Base-by-base conservation (phyloP, 2,888 invertebrate species). In the Melanotus villosus region DNA sequence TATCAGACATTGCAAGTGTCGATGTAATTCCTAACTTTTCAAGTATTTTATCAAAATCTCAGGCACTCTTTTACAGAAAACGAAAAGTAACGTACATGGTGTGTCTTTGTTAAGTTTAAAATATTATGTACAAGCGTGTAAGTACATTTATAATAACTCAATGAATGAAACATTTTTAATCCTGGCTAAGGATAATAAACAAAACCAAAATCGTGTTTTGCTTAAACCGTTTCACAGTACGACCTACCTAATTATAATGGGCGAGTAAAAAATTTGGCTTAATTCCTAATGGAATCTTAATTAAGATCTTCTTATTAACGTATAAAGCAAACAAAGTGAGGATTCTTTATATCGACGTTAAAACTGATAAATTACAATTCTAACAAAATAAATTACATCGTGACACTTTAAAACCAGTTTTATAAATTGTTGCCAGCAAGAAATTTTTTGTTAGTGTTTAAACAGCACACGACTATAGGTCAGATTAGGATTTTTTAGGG, bases 401-500 rank as follows among this genome's bases (percentile, higher is more conserved):
- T 50, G 47, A 47, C 26, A 41, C 45, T 34, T 47, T 41, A 38
- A 50, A 58, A 65, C 58, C 65, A 38, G 65, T 47, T 65, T 21
- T 2, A 16, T 32, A 26, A 36, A 30, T 14, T 26, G 58, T 26
- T 9, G 41, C 64, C 38, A 14, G 62, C 10, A 43, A 62, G 12
- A 34, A 45, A 57, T n/a, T 56, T n/a, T 16, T 56, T 19, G 32
- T 16, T 50, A 3, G 57, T 57, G 43, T 19, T 47, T 58, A 58
- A 65, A 47, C 21, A 45, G 58, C 65, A 65, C 65, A 58, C 65
- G 58, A 47, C 58, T 41, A 38, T 38, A 12, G 14, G 23, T 47
- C 10, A 19, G 23, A 60, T 60, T 50, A n/a, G n/a, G 47, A 23
- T 23, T 21, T 52, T 50, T 47, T 43, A 43, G 56, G 57, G 68